Base-by-base conservation (phyloP, 2,888 invertebrate species). In the Cephalotes varians region DNA sequence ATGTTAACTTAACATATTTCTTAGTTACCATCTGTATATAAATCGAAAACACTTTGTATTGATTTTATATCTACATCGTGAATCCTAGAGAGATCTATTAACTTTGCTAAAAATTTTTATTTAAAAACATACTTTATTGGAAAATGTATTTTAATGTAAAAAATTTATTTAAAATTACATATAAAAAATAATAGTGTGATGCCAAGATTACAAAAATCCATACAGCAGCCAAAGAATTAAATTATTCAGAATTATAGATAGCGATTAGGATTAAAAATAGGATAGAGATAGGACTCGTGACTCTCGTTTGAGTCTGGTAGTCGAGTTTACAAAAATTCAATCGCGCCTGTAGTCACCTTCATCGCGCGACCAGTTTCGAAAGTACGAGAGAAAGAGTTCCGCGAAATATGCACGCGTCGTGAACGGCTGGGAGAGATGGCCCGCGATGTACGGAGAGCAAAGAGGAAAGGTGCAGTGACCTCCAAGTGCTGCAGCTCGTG, bases 391-490 rank as follows among this genome's bases (percentile, higher is more conserved):
- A 81, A 51, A 81, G 69, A 51, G 62, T 28, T 40, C 47, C n/a
- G 54, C 37, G n/a, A 54, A 77, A 85, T 54, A 71, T 62, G 67
- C 67, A 65, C 71, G 72, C 40, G 60, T 77, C 31, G 77, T 47
- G 74, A 86, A 84, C 79, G 79, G 74, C 56, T 60, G 77, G 83
- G 67, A 83, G 83, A 81, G 82, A 82, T 58, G 69, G 74, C 25
- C 82, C 73, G 82, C 72, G 85, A 82, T 74, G 76, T 74, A 84
- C 86, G 79, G 84, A 85, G 69, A 65, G 84, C 69, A 82, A 85
- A 81, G 86, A 89, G 88, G 85, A 91, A 91, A 93, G 91, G 93
- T 93, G 92, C 93, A 93, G 92, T 93, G 93, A 93, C 92, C 93
- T 88, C 90, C 83, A 81, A 81, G 82, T 76, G 82, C 77, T 86